Evolutionary conservation across 2,113 vertebrate genomes (phyloP), one percentile per base, ranked within the genome.

Genomic region (Dolichotis patagonum): DNA sequence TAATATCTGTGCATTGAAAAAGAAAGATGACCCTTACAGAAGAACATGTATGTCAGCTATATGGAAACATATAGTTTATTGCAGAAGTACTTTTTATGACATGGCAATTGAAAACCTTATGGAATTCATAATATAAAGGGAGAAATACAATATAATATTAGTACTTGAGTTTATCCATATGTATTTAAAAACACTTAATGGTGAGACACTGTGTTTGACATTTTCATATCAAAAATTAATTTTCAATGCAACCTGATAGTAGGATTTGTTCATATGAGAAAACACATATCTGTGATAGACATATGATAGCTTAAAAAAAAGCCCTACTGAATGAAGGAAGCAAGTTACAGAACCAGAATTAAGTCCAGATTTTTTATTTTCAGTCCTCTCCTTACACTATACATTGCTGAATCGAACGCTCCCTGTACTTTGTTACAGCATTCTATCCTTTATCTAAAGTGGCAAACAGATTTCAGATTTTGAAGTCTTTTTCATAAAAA

Each of bases 401-500:
- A 0, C 7, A 7, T 26, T 46, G 58, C 56, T 38, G 46, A 32
- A 84, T 86, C 54, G 20, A 56, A 41, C 16, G 60, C 10, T 77
- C 30, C 26, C 22, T 6, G 11, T 81, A 6, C 0, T 85, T 91
- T 88, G 95, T 81, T 75, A 75, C 1, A 67, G 58, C 20, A 41
- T 24, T 54, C 28, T 26, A 4, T 56, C 32, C 63, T 92, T 97
- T 85, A 69, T 58, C 12, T 28, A 41, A 91, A 43, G 58, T 35
- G 32, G n/a, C n/a, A 81, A 32, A 89, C 56, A 69, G 38, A 82
- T 60, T 92, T 94, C 63, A 93, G 73, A 85, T 78, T 90, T 88
- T 91, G 78, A 91, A 92, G 60, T 62, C 32, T 26, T 93, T 77
- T 32, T 32, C 85, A 14, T 90, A 90, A 95, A 96, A 88, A 88